Conservation (phyloP, 2,888 invertebrate species). For the Gandaritis pyraliata region DNA sequence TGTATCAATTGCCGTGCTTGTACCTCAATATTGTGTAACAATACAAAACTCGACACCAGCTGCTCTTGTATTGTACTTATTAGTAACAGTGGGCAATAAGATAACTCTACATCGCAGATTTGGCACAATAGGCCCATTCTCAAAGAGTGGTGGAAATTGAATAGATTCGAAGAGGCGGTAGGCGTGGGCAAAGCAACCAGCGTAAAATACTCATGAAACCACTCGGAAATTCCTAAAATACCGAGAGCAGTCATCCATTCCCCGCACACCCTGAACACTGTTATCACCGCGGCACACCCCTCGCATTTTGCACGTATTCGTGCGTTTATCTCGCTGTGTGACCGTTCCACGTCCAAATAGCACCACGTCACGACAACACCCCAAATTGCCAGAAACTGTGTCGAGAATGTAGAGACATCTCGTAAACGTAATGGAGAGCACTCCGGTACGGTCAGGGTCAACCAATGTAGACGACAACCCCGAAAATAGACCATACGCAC, state of each 20-base stretch:
- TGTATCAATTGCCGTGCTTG: no score
- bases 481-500: conserved; percentile 7
- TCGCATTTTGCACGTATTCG: conserved; percentile 30
- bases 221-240: no score
- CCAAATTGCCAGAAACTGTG: conserved; percentile 42
- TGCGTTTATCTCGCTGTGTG: conserved; percentile 37
- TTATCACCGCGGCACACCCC: conserved; percentile 42
- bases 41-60: no score
- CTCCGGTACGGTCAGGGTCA: conserved; percentile 27
- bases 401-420: conserved; percentile 42
- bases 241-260: neutral
- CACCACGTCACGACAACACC: conserved; percentile 40
- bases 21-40: no score
- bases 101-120: no score
- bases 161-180: no score
- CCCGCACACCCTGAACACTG: conserved; percentile 24
- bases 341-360: conserved; percentile 37
- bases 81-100: no score
- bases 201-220: neutral
- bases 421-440: conserved; percentile 40
- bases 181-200: no score
- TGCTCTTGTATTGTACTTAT: no score
- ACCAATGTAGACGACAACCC: conserved; percentile 4
- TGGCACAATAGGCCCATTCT: no score
- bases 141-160: no score